Evolutionary conservation across 1,140 invertebrate genomes (phyloP).

Genomic region (Leptoteleia sp.): DNA sequence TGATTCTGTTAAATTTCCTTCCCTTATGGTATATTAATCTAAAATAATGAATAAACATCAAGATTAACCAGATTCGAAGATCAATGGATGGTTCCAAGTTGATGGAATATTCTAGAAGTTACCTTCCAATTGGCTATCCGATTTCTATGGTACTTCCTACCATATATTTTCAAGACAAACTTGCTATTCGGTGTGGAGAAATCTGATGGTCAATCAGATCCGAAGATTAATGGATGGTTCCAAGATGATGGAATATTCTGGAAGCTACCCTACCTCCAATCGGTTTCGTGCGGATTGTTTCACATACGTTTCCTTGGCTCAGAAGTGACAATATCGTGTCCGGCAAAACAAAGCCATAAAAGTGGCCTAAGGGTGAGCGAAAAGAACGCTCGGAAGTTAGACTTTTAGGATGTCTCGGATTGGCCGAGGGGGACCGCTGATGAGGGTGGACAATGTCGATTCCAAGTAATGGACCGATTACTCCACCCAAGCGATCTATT

Average conservation of each 20-base stretch:
- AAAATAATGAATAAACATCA: no score
- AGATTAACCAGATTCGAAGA: background rate
- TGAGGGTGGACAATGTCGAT: conserved; percentile 77
- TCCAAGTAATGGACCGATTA: conserved; percentile 81
- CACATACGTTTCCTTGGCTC: conserved; percentile 34
- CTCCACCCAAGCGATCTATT: conserved; percentile 79
- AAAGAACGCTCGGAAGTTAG: conserved; percentile 74
- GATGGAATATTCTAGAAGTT: background rate
- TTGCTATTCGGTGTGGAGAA: background rate
- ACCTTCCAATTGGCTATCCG: no score
- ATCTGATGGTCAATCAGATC: background rate
- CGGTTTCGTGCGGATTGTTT: conserved; percentile 47
- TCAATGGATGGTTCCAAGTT: background rate
- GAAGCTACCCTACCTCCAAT: no score
- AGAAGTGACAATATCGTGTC: conserved; percentile 37
- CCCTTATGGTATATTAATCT: no score
- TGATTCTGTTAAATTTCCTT: conserved; percentile 38
- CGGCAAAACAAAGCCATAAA: conserved; percentile 50
- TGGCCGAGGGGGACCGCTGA: conserved; percentile 39
- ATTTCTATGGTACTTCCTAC: no score
- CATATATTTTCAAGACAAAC: no score
- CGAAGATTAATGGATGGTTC: background rate
- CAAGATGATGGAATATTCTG: background rate
- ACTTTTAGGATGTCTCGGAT: conserved; percentile 61
- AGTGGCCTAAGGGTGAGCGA: conserved; percentile 39